Evolutionary conservation across 2,888 invertebrate genomes (phyloP), one percentile per base, ranked within the genome.

Genomic region (Pachliopta kotzebuea): DNA sequence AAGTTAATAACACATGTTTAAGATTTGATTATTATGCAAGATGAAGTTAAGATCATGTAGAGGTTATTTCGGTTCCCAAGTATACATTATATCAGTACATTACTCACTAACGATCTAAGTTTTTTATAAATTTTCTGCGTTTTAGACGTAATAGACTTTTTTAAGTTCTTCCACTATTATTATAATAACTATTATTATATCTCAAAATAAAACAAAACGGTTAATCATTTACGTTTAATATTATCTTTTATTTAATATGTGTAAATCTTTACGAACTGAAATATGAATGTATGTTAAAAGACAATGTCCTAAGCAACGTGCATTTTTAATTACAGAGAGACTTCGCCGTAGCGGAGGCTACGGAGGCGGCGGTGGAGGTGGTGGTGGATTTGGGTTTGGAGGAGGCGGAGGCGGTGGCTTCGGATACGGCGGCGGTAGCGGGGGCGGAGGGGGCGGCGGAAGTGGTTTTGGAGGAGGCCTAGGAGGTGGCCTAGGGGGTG

Each of bases 271-370:
- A 37, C 14, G 14, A 14, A 37, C 11, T 14, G 14, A 1, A 14
- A 37, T 31, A 31, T 31, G 31, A 9, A 31, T 11, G 11, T 31
- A 31, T 7, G 8, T 31, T 7, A 8, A 31, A 31, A 31, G 9
- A 2, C 31, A 31, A 11, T 4, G 14, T 11, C 37, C 53, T n/a
- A 52, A 52, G 9, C 17, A 21, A 3, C 4, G 49, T 59, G 65
- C 68, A 56, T 72, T 63, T 69, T 68, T 63, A 60, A 69, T 85
- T 77, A 54, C 83, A 89, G 89, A 79, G 64, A 78, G 86, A 74
- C 68, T 83, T 18, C 80, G 83, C 17, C 82, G 88, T 49, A 81
- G 86, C 56, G 81, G 83, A 65, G 78, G 79, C 14, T 72, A 75
- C 55, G 73, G 72, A 9, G 74, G 75, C 11, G 77, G 76, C 17